These are phyloP conservation scores for Helostoma temminkii DNA, from an alignment of 2,797 vertebrate genomes.

Conservation along the genomic window DNA sequence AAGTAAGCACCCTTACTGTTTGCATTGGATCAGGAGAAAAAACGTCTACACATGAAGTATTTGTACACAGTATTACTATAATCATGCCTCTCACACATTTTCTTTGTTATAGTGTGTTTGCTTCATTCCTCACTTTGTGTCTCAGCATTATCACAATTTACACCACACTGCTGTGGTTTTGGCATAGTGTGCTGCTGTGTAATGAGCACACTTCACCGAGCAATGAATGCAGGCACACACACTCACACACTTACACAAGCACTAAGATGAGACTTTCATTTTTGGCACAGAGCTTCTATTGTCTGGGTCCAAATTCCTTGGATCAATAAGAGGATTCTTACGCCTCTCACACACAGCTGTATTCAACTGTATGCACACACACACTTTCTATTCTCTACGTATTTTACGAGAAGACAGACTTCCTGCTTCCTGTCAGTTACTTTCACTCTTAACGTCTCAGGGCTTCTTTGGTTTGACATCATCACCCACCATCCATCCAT, in stretches of 20 bases:
- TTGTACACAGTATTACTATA: no score
- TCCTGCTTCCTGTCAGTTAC: slow-evolving; percentile 37
- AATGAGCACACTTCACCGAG: no score
- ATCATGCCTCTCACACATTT: no score
- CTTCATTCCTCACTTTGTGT: slow-evolving; percentile 4
- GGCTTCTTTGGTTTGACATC: neutral
- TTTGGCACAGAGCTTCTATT: no score
- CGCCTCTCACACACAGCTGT: neutral
- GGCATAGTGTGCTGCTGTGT: slow-evolving; percentile 21
- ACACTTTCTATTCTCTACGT: neutral
- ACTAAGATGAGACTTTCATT: slow-evolving; percentile 26
- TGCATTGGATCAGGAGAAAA: neutral
- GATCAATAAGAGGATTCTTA: slow-evolving; percentile 53
- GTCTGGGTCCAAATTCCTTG: slow-evolving; percentile 61
- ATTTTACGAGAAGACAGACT: neutral
- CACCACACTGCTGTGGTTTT: slow-evolving; percentile 17
- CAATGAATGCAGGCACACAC: neutral
- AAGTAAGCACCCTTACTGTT: no score
- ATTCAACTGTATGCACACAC: slow-evolving; percentile 4
- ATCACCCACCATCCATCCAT: no score
- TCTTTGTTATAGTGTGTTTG: no score
- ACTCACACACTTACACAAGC: slow-evolving; percentile 10
- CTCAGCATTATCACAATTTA: neutral
- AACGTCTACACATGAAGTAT: no score
- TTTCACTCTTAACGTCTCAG: neutral